phyloP scores from a whole-genome alignment of 2,113 vertebrate species.

The Hippocampus barbouri region DNA sequence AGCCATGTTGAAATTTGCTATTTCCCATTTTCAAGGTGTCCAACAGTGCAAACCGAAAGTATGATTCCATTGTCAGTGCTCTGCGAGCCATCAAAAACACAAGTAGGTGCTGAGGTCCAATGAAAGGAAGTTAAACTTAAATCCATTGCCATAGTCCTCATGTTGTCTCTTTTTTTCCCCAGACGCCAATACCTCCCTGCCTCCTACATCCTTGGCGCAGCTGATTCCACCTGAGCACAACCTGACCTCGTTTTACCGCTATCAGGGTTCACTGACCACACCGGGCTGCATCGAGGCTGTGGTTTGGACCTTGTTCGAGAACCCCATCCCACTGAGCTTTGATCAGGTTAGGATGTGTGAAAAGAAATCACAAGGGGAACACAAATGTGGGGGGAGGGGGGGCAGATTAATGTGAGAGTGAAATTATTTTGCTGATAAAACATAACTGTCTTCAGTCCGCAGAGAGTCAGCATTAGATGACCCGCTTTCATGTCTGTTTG shows the following conservation, averaged over 20 bases:
- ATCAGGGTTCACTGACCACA: conserved; percentile 88
- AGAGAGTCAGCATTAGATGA: background rate
- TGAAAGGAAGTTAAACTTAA: background rate
- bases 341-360: conserved; percentile 72
- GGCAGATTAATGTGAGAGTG: no score
- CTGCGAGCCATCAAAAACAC: conserved; percentile 43
- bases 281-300: conserved; percentile 79
- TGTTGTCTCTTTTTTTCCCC: background rate
- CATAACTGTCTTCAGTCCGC: background rate
- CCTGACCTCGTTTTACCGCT: conserved; percentile 80
- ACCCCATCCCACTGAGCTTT: conserved; percentile 68
- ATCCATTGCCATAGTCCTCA: background rate
- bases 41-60: conserved; percentile 62
- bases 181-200: conserved; percentile 46
- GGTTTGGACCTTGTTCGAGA: conserved; percentile 85
- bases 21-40: conserved; percentile 56
- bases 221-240: conserved; percentile 74
- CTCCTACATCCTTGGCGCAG: conserved; percentile 61
- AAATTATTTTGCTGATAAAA: background rate
- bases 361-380: background rate
- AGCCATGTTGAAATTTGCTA: background rate
- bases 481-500: background rate
- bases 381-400: background rate
- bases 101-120: conserved; percentile 39
- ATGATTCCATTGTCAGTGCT: conserved; percentile 54